Conservation (phyloP, 2,888 invertebrate species). For the Athripsodes cinereus region DNA sequence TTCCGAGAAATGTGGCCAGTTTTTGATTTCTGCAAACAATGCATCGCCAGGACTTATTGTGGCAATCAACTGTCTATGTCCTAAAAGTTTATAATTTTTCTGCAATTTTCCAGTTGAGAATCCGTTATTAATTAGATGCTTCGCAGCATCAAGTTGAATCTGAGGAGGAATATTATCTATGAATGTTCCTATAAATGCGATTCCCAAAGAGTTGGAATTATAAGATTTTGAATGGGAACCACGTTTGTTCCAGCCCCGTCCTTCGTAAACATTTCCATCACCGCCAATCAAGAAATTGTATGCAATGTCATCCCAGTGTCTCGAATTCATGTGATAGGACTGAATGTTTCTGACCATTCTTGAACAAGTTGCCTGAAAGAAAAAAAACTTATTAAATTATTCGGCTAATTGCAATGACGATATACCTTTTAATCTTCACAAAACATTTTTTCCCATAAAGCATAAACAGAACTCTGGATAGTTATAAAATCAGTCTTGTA, state of each 20-base stretch:
- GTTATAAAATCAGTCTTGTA: too few relatives aligned
- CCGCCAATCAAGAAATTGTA: conserved; percentile 78
- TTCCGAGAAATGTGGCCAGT: conserved; percentile 45
- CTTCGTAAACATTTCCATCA: conserved; percentile 67
- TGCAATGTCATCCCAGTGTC: conserved; percentile 59
- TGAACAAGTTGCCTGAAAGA: conserved; percentile 51
- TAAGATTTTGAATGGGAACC: conserved; percentile 67
- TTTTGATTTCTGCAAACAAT: conserved; percentile 57
- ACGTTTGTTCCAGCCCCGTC: conserved; percentile 65
- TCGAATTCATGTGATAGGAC: conserved; percentile 59
- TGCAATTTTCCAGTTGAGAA: conserved; percentile 55
- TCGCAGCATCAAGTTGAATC: conserved; percentile 54
- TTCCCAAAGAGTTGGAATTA: conserved; percentile 60
- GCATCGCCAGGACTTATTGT: conserved; percentile 64
- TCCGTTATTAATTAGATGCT: conserved; percentile 56
- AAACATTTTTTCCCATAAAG: too few relatives aligned
- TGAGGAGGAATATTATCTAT: conserved; percentile 46
- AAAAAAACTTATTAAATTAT: conserved; percentile 1
- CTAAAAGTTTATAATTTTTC: conserved; percentile 60
- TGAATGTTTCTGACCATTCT: conserved; percentile 57
- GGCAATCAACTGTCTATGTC: conserved; percentile 58
- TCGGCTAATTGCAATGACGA: background rate
- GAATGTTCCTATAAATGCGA: conserved; percentile 69
- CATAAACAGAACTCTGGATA: too few relatives aligned
- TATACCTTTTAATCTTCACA: too few relatives aligned